Conservation (phyloP, 2,888 invertebrate genomes). For the Eurois occulta region DNA sequence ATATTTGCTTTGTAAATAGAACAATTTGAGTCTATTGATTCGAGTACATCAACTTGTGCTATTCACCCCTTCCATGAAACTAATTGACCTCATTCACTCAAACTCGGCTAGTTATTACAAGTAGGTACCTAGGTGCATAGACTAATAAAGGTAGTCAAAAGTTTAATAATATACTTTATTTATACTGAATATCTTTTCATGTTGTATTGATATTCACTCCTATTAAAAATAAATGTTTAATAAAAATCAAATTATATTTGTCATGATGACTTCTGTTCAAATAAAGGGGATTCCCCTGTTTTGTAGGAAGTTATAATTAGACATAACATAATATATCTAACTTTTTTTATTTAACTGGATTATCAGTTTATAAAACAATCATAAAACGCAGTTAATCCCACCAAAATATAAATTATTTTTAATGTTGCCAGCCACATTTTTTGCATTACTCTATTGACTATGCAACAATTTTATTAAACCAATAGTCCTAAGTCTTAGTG, state of each 20-base stretch:
- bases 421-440: neutral
- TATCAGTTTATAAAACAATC: neutral
- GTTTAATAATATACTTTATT: neutral
- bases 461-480: neutral
- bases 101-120: neutral
- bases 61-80: conserved; percentile 13
- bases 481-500: neutral
- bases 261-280: neutral
- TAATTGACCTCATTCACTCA: conserved; percentile 31
- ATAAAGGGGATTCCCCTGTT: conserved; percentile 37
- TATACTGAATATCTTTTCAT: neutral
- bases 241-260: neutral
- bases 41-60: neutral
- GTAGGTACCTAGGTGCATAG: neutral
- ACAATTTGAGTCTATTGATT: conserved; percentile 46
- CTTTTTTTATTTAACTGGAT: neutral
- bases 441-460: neutral
- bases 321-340: no score
- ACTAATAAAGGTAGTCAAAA: neutral
- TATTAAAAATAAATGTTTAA: neutral
- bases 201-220: neutral
- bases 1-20: conserved; percentile 17
- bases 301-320: conserved; percentile 11
- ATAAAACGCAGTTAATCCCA: neutral
- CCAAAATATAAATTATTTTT: neutral